These are phyloP conservation scores for Pteria penguin DNA, from an alignment of 2,888 invertebrate species.

Conservation along the genomic window DNA sequence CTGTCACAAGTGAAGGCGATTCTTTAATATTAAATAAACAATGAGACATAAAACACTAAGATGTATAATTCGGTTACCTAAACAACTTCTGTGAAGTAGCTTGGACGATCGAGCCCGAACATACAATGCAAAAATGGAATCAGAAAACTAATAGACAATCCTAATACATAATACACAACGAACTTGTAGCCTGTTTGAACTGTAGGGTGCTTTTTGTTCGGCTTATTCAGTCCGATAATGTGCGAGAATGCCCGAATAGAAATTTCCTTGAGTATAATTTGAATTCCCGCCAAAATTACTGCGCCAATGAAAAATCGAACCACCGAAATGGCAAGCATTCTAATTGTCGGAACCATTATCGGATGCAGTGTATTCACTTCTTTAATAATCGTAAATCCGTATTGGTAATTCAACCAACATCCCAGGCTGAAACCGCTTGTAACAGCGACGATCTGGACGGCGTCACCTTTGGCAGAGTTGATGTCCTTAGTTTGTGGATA, in stretches of 20 bases:
- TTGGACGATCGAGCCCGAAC: conserved; percentile 63
- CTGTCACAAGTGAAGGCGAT: too few species aligned
- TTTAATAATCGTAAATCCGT: conserved; percentile 55
- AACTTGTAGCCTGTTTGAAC: conserved; percentile 66
- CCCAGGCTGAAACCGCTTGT: conserved; percentile 59
- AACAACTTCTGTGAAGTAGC: conserved; percentile 62
- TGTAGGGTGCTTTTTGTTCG: conserved; percentile 62
- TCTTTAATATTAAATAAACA: too few species aligned
- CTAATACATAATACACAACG: conserved; percentile 62
- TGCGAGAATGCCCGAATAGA: conserved; percentile 61
- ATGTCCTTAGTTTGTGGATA: conserved; percentile 65
- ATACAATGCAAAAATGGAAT: conserved; percentile 60
- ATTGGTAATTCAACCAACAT: conserved; percentile 65
- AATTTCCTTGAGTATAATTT: conserved; percentile 51
- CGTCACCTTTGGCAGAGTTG: conserved; percentile 61
- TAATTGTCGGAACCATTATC: conserved; percentile 55
- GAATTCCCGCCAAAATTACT: conserved; percentile 50
- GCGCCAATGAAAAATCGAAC: conserved; percentile 64
- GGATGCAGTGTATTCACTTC: conserved; percentile 34
- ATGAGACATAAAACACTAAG: too few species aligned
- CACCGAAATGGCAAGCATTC: conserved; percentile 55
- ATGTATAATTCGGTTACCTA: too few species aligned
- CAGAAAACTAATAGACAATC: conserved; percentile 57
- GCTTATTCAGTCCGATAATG: conserved; percentile 59
- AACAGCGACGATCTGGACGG: conserved; percentile 64